Base-by-base conservation (phyloP, 2,113 vertebrate genomes). In the Erinaceus europaeus region DNA sequence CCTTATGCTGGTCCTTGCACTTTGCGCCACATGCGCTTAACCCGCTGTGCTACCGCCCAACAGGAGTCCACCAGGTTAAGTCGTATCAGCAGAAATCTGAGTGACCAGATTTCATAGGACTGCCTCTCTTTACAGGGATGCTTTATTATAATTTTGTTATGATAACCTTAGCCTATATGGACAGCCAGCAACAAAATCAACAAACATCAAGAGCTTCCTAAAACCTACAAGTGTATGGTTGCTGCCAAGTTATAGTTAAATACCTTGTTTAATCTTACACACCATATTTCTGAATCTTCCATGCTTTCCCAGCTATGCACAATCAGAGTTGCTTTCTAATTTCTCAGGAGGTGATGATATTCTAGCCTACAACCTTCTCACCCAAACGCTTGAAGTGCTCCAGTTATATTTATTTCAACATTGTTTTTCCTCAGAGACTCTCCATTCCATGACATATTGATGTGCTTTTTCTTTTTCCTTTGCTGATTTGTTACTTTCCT, bases 301-400 rank as follows among this genome's bases (percentile, higher is more conserved):
- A 0, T 46, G 23, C 7, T 50, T 34, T 64, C 57, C 21, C 10
- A 68, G 62, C 4, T 52, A 5, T 38, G 36, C 13, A 27, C 1
- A 36, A 17, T 18, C 53, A 57, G 12, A 52, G 20, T 27, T 67
- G 3, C 50, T 32, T 62, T 42, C 38, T 79, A 40, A 67, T 85
- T 67, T 89, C 71, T 91, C 62, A 91, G 53, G 48, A 80, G 75
- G 48, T 11, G 36, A 88, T n/a, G 3, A 85, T 21, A 65, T 85
- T 36, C 23, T 29, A 79, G 50, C 61, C 53, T 78, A 20, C 6
- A 42, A 38, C 79, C 36, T 50, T 11, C 25, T 77, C 36, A 38
- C 62, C 27, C n/a, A 57, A 46, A 77, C 32, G 62, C 46, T 15
- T 42, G 10, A 5, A 71, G 34, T 65, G 76, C 72, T 90, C 38